Conservation (phyloP, 2,888 invertebrate species). For the Malacosoma neustria region DNA sequence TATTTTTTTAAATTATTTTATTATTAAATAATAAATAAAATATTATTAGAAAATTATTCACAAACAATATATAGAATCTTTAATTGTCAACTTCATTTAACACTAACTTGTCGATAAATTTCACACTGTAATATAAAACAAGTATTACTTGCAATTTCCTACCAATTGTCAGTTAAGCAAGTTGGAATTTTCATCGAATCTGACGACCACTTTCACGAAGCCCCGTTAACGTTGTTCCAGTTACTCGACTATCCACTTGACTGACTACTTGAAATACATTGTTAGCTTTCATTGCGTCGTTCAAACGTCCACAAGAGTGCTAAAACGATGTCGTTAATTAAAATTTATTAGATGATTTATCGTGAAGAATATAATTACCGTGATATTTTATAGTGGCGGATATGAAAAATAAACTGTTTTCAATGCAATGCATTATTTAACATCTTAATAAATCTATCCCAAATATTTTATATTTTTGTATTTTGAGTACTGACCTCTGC, state of each 20-base stretch:
- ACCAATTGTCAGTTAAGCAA: conserved; percentile 32
- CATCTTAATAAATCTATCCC: no score
- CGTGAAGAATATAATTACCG: background rate
- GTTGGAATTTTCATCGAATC: conserved; percentile 43
- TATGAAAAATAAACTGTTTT: no score
- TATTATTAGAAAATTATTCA: no score
- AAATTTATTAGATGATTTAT: background rate
- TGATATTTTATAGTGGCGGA: background rate
- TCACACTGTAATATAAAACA: background rate
- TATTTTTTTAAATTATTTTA: no score
- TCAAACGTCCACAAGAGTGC: background rate
- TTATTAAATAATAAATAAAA: no score
- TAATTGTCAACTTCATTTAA: no score
- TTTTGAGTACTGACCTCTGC: no score
- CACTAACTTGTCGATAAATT: no score
- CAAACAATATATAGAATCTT: no score
- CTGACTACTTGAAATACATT: background rate
- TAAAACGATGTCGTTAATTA: background rate
- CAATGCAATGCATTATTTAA: no score
- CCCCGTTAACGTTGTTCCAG: conserved; percentile 24
- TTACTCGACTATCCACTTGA: conserved; percentile 23
- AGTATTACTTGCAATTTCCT: conserved; percentile 8
- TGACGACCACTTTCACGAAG: conserved; percentile 38
- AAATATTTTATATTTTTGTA: no score
- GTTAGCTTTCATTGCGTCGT: background rate